Conservation (phyloP, 2,888 invertebrate species). For the Lithophane ornitopus region DNA sequence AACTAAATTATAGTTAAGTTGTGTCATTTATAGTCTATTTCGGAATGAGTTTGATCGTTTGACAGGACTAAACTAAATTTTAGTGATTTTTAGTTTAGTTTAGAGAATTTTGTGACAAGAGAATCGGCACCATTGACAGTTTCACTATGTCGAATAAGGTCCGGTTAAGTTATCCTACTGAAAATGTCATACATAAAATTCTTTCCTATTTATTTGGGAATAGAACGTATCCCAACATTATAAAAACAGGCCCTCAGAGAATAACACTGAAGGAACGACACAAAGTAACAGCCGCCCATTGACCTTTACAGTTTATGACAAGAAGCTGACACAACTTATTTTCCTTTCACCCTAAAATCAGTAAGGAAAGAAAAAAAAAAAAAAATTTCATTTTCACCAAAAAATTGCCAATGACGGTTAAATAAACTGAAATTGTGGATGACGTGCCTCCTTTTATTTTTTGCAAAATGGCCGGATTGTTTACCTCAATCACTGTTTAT, state of each 20-base stretch:
- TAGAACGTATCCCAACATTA: neutral
- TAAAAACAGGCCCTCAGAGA: neutral
- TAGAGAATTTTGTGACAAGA: no score
- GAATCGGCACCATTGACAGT: no score
- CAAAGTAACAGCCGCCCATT: neutral
- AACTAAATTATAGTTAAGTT: no score
- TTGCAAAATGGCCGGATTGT: conserved; percentile 13
- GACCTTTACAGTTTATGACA: conserved; percentile 30
- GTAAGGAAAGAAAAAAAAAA: neutral
- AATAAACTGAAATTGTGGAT: conserved; percentile 22
- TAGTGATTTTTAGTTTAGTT: no score
- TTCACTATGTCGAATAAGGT: neutral
- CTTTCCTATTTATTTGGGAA: neutral
- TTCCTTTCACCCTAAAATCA: conserved; percentile 26
- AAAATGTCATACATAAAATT: neutral
- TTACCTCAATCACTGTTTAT: conserved; percentile 43
- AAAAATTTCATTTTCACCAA: conserved; percentile 38
- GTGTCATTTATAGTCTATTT: no score
- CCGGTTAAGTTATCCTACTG: neutral
- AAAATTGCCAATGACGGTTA: conserved; percentile 46
- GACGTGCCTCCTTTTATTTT: conserved; percentile 38
- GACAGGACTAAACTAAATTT: no score
- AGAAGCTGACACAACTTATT: conserved; percentile 28
- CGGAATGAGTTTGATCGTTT: no score
- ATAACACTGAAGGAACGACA: neutral